phyloP scores from a whole-genome alignment of 2,888 invertebrate genomes.

The Lasioglossum leucozonium region DNA sequence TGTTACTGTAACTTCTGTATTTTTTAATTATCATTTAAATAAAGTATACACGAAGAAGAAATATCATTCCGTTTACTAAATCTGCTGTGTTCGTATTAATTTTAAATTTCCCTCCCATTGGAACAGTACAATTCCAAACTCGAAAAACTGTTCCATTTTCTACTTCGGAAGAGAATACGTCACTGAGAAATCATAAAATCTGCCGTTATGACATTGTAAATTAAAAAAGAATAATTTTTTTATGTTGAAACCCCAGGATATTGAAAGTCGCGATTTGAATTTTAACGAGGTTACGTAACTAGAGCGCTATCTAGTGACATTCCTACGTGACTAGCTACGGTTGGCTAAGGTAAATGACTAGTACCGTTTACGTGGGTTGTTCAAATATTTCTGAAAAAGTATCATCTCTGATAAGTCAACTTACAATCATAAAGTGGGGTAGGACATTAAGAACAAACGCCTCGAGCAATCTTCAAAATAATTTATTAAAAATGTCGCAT shows the following conservation, averaged over 20 bases:
- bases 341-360: not conserved
- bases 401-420: not conserved
- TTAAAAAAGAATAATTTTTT: not conserved
- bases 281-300: not conserved
- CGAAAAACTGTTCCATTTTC: not conserved
- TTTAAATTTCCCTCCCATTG: not conserved
- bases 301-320: not conserved
- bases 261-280: not conserved
- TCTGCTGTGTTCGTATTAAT: not conserved
- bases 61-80: not conserved
- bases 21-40: constrained; percentile 1
- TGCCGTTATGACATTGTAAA: not conserved
- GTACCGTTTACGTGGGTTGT: not conserved
- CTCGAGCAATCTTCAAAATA: constrained; percentile 80
- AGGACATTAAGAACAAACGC: constrained; percentile 17
- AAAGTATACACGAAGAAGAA: not conserved
- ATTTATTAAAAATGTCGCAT: constrained; percentile 83
- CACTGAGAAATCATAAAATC: not conserved
- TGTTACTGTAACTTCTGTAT: not conserved
- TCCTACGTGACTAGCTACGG: not conserved
- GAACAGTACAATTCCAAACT: not conserved
- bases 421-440: not conserved
- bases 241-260: not conserved
- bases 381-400: not conserved
- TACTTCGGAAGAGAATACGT: not conserved